Evolutionary conservation across 2,888 invertebrate genomes (phyloP).

Genomic region (Oscheius myriophilus): DNA sequence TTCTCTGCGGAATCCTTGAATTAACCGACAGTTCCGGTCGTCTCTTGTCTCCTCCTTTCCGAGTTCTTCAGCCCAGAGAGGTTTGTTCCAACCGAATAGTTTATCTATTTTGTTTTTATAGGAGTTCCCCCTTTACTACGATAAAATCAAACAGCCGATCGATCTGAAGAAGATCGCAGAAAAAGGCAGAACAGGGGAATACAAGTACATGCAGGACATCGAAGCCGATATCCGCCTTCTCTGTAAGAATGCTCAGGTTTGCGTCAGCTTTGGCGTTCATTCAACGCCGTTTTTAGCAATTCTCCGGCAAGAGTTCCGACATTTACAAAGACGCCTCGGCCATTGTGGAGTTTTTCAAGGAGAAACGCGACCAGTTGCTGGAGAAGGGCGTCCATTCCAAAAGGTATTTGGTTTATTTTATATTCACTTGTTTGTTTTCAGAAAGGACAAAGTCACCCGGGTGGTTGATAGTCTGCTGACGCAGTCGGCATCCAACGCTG

Average conservation of each 20-base stretch:
- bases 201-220: slow-evolving; percentile 82
- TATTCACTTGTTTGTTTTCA: slow-evolving; percentile 13
- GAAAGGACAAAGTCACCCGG: slow-evolving; percentile 42
- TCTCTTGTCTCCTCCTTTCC: slow-evolving; percentile 86
- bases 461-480: slow-evolving; percentile 62
- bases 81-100: slow-evolving; percentile 69
- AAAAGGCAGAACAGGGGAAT: slow-evolving; percentile 81
- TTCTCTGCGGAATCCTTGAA: slow-evolving; percentile 87
- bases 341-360: slow-evolving; percentile 78
- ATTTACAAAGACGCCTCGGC: slow-evolving; percentile 92
- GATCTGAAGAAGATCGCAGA: slow-evolving; percentile 91
- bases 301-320: slow-evolving; percentile 94
- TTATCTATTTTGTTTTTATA: slow-evolving; percentile 61
- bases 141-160: slow-evolving; percentile 90
- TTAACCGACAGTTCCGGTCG: slow-evolving; percentile 84
- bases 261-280: not conserved
- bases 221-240: slow-evolving; percentile 89
- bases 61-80: slow-evolving; percentile 88
- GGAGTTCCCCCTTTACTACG: slow-evolving; percentile 93
- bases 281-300: slow-evolving; percentile 71
- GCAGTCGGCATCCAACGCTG: slow-evolving; percentile 44
- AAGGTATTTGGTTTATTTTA: slow-evolving; percentile 20
- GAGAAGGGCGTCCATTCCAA: slow-evolving; percentile 48
- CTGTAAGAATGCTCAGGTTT: slow-evolving; percentile 89
- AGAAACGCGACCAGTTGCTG: slow-evolving; percentile 41